A percentile compares a stretch with the other conserved stretches of the same genome.
Evolutionary conservation across 2,113 vertebrate species (phyloP).

Genomic region (Labeo catla): DNA sequence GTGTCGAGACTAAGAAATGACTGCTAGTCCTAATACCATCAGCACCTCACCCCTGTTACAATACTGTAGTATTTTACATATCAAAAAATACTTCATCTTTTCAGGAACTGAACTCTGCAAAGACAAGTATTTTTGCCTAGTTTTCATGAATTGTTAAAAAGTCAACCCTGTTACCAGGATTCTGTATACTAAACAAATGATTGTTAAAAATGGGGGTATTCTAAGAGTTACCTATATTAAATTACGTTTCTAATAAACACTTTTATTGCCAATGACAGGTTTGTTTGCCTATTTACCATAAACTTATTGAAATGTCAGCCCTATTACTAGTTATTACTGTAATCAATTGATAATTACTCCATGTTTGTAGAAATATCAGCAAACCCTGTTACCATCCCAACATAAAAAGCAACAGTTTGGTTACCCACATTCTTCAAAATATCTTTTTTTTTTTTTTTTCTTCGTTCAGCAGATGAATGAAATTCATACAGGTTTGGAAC

Average conservation of each 20-base stretch:
- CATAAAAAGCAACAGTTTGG: neutral
- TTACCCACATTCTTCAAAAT: neutral
- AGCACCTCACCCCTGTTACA: neutral
- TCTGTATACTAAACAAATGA: neutral
- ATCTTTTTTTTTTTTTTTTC: neutral
- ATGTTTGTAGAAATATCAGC: neutral
- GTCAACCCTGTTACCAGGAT: neutral
- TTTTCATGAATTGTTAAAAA: neutral
- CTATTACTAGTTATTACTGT: neutral
- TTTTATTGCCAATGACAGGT: neutral
- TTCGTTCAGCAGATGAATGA: too few species aligned
- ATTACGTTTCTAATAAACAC: neutral
- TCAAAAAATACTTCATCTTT: neutral
- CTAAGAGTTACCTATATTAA: neutral
- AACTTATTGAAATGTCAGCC: neutral
- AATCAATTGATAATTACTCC: neutral
- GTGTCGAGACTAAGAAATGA: neutral
- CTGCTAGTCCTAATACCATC: neutral
- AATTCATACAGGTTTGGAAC: neutral
- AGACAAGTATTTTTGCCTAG: neutral
- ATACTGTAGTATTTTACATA: neutral
- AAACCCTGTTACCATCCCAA: neutral
- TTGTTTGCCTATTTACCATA: neutral
- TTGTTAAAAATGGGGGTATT: neutral
- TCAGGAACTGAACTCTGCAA: neutral